These are phyloP conservation scores for Catostylus mosaicus DNA, from an alignment of 30 jellyfish, hydroid and myxozoan species.

Conservation along the genomic window DNA sequence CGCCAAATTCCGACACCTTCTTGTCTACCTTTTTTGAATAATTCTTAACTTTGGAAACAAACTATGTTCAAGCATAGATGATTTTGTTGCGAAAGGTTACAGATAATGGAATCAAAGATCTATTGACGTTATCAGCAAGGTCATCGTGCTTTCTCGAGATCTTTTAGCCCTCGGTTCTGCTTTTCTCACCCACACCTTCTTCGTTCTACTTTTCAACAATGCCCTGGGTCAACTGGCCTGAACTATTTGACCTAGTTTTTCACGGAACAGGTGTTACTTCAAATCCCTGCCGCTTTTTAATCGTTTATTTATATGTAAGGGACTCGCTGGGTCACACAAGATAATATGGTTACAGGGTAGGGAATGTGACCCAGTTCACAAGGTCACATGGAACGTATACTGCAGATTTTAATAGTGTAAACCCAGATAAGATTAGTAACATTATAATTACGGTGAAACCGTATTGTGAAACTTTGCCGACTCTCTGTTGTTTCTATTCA, in stretches of 20 bases:
- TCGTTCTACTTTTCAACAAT: too few species aligned
- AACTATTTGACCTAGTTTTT: slow-evolving; percentile 36
- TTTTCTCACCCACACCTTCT: too few species aligned
- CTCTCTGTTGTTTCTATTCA: neutral
- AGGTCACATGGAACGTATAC: slow-evolving; percentile 46
- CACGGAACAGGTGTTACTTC: slow-evolving; percentile 39
- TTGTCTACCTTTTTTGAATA: too few species aligned
- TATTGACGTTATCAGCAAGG: too few species aligned
- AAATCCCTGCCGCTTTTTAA: slow-evolving; percentile 40
- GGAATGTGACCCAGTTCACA: slow-evolving; percentile 48
- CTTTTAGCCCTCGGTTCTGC: too few species aligned
- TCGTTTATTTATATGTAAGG: neutral
- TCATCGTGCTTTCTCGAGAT: too few species aligned
- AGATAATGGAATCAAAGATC: too few species aligned
- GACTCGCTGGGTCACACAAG: slow-evolving; percentile 54
- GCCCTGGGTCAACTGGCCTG: slow-evolving; percentile 11
- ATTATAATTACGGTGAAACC: neutral
- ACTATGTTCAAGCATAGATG: too few species aligned
- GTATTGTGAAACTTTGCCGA: neutral
- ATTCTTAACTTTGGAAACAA: too few species aligned
- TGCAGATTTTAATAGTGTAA: neutral
- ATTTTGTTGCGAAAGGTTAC: too few species aligned
- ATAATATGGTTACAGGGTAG: slow-evolving; percentile 40
- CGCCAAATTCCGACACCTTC: too few species aligned
- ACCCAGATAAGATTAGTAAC: slow-evolving; percentile 26